phyloP scores from a whole-genome alignment of 2,113 vertebrate genomes.

The Entelurus aequoreus region DNA sequence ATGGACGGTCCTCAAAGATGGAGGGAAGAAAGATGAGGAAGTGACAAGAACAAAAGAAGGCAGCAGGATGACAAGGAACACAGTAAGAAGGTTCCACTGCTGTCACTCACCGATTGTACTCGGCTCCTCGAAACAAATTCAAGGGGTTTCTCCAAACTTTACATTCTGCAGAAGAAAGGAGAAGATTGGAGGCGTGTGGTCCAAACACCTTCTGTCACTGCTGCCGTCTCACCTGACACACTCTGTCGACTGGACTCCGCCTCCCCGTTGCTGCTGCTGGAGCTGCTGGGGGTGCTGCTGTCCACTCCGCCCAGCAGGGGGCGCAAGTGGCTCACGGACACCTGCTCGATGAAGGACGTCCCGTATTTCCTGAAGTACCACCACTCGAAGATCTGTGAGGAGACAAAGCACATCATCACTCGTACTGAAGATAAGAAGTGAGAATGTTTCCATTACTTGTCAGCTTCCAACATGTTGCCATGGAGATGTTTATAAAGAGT shows the following conservation, averaged over 20 bases:
- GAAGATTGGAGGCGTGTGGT: neutral
- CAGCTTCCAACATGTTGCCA: too few relatives aligned
- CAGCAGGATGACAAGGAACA: neutral
- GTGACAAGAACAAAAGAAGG: neutral
- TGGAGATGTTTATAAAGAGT: too few relatives aligned
- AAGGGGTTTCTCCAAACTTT: conserved; percentile 99
- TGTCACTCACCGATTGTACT: conserved; percentile 92
- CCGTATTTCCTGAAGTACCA: conserved; percentile 99
- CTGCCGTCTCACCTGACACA: conserved; percentile 81
- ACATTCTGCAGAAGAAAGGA: conserved; percentile 81
- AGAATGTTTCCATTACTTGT: too few relatives aligned
- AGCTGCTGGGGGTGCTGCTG: conserved; percentile 84
- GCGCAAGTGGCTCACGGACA: conserved; percentile 95
- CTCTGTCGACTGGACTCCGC: conserved; percentile 89
- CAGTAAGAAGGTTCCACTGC: conserved; percentile 1
- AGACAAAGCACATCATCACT: neutral
- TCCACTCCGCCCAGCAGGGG: conserved; percentile 96
- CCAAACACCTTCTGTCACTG: too few relatives aligned
- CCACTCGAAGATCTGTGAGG: conserved; percentile 95
- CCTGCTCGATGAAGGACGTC: conserved; percentile 97
- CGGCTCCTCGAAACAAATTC: conserved; percentile 95
- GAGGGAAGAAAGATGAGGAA: neutral
- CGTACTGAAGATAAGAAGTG: neutral
- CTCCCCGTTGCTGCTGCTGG: conserved; percentile 84
- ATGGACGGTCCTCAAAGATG: neutral